Evolutionary conservation across 2,797 vertebrate genomes (phyloP), one percentile per base, ranked within the genome.

Genomic region (Phoeniculus purpureus): DNA sequence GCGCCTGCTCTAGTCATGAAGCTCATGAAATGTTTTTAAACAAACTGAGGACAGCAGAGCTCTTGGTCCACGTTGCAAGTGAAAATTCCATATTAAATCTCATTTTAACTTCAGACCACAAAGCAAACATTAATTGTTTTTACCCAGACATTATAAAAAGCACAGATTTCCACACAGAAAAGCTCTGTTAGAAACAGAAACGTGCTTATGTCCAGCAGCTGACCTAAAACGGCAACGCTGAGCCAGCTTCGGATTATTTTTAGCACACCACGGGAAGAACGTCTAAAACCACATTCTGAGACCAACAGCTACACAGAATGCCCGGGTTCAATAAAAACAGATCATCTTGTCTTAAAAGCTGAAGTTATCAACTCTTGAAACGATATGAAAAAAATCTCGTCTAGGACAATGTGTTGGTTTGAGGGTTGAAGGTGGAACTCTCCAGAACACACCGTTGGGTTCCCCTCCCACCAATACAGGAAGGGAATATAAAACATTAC

Each of bases 1-100:
- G 15, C 70, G 88, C 87, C 54, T 92, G 50, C 81, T 74, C 68
- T 55, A 74, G 59, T 93, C 74, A 67, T 15, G 74, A 74, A 90
- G 54, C 64, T 90, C 67, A 94, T 93, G 89, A 91, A 95, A 94
- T 27, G 3, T 74, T 87, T 70, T 94, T 89, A 89, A 65, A 50
- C 25, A 77, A 87, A 81, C 17, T 45, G 74, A 82, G 68, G 27
- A 40, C 54, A 60, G 71, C 25, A 81, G 14, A 73, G 19, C 29
- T 93, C n/a, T 58, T 64, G 12, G 32, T 54, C 23, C 15, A 16
- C 74, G 15, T 10, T 52, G 4, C 71, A 72, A 85, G 31, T 61
- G 32, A 72, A 58, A 90, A 86, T 54, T 79, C 27, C 60, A 29
- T 70, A 76, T 54, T 77, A 77, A 77, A 68, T 59, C 13, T 27